phyloP scores from a whole-genome alignment of 2,797 vertebrate species.

The Phalanger gymnotis region DNA sequence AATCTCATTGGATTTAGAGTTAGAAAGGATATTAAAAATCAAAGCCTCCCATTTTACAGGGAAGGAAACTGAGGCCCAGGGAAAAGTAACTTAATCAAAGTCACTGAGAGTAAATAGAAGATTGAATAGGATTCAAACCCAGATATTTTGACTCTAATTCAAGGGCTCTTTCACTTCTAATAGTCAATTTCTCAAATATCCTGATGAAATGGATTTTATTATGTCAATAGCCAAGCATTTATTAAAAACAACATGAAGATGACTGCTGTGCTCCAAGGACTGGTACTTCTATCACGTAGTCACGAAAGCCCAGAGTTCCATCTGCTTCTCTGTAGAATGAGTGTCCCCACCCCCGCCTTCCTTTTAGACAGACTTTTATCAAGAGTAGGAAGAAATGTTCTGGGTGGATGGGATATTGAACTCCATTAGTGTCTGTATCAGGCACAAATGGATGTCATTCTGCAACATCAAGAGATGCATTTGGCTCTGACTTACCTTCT shows the following conservation, averaged over 20 bases:
- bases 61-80: not conserved
- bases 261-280: not conserved
- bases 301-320: not conserved
- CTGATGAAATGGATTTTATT: not conserved
- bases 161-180: not conserved
- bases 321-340: not conserved
- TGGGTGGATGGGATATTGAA: slow-evolving; percentile 12
- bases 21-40: not conserved
- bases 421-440: not conserved
- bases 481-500: not conserved
- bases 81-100: not conserved
- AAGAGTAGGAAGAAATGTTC: not conserved
- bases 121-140: not conserved
- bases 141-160: not conserved
- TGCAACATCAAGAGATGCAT: not conserved
- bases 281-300: not conserved
- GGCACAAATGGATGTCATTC: not conserved
- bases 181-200: not conserved
- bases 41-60: not conserved
- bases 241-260: not conserved
- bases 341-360: not conserved
- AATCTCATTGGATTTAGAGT: not conserved
- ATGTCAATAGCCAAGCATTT: not conserved
- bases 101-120: not conserved
- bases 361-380: not conserved